Base-by-base conservation (phyloP, 2,888 invertebrate species). In the Parapristionchus giblindavisi region DNA sequence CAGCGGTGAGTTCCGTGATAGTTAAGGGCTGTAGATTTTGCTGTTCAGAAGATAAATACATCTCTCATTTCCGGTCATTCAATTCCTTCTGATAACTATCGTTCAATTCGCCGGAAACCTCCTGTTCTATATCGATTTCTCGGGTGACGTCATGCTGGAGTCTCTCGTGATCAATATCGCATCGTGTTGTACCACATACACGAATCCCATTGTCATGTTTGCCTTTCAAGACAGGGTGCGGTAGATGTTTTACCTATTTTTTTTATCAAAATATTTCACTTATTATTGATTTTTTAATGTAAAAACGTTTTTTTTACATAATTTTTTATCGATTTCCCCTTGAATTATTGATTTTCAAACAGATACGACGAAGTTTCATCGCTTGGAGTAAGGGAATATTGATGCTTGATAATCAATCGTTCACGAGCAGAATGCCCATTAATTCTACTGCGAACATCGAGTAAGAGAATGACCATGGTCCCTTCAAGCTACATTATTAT, bases 131-230 rank as follows among this genome's bases (percentile, higher is more conserved):
- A 36, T 60, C 3, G 32, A 60, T 6, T 60, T 60, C 21, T 29
- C 29, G 3, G 34, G 36, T 21, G 60, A 61, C 14, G 38, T 24
- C 3, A 61, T 61, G 14, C 24, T 61, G 24, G 61, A 61, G 61
- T 40, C 38, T 61, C 8, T 61, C 14, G 43, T 43, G 43, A 43
- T 43, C 43, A 11, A 43, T 27, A 14, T 43, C 29, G 43, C 63
- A 2, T 65, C 63, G 2, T 43, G 43, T 2, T 65, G 40, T 27
- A 65, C 63, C 0, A 65, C 63, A 3, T 65, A 65, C 32, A 43
- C 43, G 27, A 65, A 65, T 43, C 63, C 63, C 0, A 43, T 65
- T 0, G 63, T 65, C 17, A 65, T 65, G 63, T 65, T 65, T 27
- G 36, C 36, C 0, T 65, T 65, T 43, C 40, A 65, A n/a, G 43